Evolutionary conservation across 2,113 vertebrate species (phyloP).

Genomic region (Turdus rufiventris): DNA sequence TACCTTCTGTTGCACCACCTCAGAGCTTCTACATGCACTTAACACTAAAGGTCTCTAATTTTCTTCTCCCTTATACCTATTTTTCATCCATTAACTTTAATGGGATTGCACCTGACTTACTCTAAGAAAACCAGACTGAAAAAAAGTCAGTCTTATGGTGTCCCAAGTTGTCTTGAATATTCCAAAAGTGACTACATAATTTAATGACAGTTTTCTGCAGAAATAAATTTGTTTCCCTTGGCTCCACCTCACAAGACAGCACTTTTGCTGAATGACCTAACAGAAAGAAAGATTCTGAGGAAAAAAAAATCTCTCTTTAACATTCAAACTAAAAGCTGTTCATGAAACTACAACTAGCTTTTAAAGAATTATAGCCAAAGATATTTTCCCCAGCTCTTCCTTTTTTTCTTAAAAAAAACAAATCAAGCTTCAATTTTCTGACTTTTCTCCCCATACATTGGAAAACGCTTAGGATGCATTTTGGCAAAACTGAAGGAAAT

Average conservation of each 20-base stretch:
- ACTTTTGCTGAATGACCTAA: not conserved
- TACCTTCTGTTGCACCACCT: not conserved
- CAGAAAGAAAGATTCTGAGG: not conserved
- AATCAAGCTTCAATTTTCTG: not conserved
- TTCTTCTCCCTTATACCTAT: not conserved
- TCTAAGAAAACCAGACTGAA: not conserved
- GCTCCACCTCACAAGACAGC: not conserved
- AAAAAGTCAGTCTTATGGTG: not conserved
- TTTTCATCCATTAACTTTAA: constrained; percentile 2
- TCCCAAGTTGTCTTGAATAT: not conserved
- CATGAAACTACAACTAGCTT: not conserved
- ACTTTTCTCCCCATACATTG: not conserved
- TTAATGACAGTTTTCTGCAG: not conserved
- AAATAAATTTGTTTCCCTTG: not conserved
- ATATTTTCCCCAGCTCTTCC: not conserved
- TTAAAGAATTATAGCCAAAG: not conserved
- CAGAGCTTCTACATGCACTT: not conserved
- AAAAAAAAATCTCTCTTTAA: not conserved
- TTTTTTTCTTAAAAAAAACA: not conserved
- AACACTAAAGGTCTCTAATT: not conserved
- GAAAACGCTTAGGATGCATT: not conserved
- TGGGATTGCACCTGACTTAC: not conserved
- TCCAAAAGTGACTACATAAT: not conserved
- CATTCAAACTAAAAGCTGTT: not conserved
- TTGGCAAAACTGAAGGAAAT: constrained; percentile 34